These are phyloP conservation scores for Acrobasis suavella DNA, from an alignment of 2,888 invertebrate species.

Conservation along the genomic window DNA sequence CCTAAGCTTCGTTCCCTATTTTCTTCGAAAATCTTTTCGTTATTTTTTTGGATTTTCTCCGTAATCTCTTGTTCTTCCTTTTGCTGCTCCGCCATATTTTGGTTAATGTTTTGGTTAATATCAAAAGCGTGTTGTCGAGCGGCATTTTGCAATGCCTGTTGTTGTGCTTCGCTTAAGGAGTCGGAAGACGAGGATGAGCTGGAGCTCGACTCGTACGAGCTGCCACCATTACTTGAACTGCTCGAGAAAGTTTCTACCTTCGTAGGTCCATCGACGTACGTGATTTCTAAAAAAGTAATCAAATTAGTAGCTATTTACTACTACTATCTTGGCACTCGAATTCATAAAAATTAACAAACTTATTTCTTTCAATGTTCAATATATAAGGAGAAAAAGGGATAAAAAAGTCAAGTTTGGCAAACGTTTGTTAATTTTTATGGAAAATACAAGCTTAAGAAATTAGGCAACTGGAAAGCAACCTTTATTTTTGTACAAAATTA, in stretches of 20 bases:
- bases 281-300: background rate
- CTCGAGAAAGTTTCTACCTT: constrained; percentile 3
- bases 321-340: background rate
- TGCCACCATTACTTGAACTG: background rate
- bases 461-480: too few relatives aligned
- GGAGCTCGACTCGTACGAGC: background rate
- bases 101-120: background rate
- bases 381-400: too few relatives aligned
- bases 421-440: too few relatives aligned
- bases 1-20: constrained; percentile 11
- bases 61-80: background rate
- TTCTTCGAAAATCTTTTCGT: constrained; percentile 15
- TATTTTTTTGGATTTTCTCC: background rate
- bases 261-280: background rate
- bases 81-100: constrained; percentile 14
- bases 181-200: constrained; percentile 1
- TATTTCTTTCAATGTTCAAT: too few relatives aligned
- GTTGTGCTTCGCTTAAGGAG: background rate
- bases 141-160: background rate
- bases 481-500: too few relatives aligned
- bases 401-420: too few relatives aligned
- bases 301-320: background rate
- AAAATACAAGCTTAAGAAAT: too few relatives aligned
- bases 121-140: background rate
- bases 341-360: too few relatives aligned